Evolutionary conservation across 1,140 invertebrate genomes (phyloP), one percentile per base, ranked within the genome.

Genomic region (Polypedilum vanderplanki): DNA sequence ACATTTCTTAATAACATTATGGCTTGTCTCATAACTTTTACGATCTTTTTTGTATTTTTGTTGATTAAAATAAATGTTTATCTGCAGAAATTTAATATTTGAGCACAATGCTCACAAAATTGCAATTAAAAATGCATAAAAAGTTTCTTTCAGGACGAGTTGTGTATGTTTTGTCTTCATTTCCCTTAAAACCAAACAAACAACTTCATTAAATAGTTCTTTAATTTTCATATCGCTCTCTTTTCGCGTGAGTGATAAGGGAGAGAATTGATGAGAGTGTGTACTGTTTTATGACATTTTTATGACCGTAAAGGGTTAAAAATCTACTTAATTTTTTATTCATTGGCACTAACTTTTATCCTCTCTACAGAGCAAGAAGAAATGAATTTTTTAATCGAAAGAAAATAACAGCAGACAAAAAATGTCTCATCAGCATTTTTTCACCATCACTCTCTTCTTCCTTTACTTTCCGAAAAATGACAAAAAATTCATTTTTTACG

Each of bases 1-100:
- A 75, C 40, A 40, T 76, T 22, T 75, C 70, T 46, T 75, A 41
- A 20, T 40, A 74, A 20, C 41, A n/a, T 74, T 74, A 74, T 41
- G 73, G 18, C 40, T 33, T 41, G 18, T 24, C 15, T 74, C 10
- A 18, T 41, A 41, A 74, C 10, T 20, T 41, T 24, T 73, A 73
- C 20, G 33, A 73, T 73, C 70, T 4, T 73, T 22, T 12, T 5
- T 33, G 41, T 46, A n/a, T 57, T 57, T 57, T 57, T 57, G 46
- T 57, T 57, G 9, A 57, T 57, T 57, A 57, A 57, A 57, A 57
- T 57, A 57, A n/a, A n/a, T 57, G 12, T 57, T 57, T 15, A 57
- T 57, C 46, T n/a, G 5, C 2, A 33, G 24, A 33, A 33, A 33
- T 33, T 33, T 33, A 33, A 33, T 33, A 33, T 33, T 15, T 57